A percentile compares a stretch with the other conserved stretches of the same genome.
Conservation (phyloP, 2,797 vertebrate genomes). For the Dendrocincla tyrannina region DNA sequence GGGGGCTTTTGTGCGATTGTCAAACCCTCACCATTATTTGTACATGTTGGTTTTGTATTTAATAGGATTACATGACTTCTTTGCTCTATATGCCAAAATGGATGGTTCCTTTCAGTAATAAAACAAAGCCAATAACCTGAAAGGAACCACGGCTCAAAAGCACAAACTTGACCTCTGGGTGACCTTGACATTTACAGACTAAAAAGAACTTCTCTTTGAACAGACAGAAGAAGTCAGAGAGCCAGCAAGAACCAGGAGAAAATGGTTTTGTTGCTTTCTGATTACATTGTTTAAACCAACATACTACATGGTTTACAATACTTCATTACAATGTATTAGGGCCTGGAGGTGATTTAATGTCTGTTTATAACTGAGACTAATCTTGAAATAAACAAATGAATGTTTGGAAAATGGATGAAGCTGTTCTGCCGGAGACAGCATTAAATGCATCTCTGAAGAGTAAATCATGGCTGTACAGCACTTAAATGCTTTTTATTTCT, state of each 20-base stretch:
- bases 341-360: slow-evolving; percentile 70
- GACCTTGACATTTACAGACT: slow-evolving; percentile 72
- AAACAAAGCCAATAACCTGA: slow-evolving; percentile 74
- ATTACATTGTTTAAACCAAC: slow-evolving; percentile 78
- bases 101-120: slow-evolving; percentile 75
- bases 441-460: slow-evolving; percentile 61
- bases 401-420: slow-evolving; percentile 71
- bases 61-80: slow-evolving; percentile 72
- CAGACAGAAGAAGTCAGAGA: slow-evolving; percentile 63
- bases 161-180: slow-evolving; percentile 69
- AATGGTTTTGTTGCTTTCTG: slow-evolving; percentile 73
- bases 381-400: slow-evolving; percentile 75
- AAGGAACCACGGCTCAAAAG: slow-evolving; percentile 67
- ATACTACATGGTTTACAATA: slow-evolving; percentile 77
- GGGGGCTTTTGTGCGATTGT: slow-evolving; percentile 55
- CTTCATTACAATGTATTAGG: slow-evolving; percentile 73
- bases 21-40: slow-evolving; percentile 67
- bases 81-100: slow-evolving; percentile 68
- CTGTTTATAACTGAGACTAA: slow-evolving; percentile 74
- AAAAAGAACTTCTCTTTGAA: slow-evolving; percentile 63
- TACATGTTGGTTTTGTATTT: slow-evolving; percentile 70
- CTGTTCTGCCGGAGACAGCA: slow-evolving; percentile 49
- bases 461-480: slow-evolving; percentile 48
- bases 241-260: slow-evolving; percentile 55
- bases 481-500: slow-evolving; percentile 64